phyloP scores from a whole-genome alignment of 2,113 vertebrate species.

The Myiozetetes cayanensis region DNA sequence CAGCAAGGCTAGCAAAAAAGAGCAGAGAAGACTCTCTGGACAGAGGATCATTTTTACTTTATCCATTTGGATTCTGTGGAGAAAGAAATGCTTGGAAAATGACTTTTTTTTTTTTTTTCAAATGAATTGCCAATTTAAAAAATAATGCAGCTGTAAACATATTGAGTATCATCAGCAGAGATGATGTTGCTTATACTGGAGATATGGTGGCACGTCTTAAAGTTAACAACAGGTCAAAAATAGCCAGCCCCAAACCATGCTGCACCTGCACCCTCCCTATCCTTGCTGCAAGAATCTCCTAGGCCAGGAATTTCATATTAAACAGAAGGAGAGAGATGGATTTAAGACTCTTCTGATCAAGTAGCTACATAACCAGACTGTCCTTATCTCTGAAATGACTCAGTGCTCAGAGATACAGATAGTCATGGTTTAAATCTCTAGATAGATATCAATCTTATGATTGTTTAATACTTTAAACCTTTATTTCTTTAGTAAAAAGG shows the following conservation, averaged over 20 bases:
- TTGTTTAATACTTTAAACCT: background rate
- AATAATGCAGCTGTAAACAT: background rate
- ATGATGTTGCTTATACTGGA: background rate
- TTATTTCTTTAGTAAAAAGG: background rate
- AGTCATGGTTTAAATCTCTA: background rate
- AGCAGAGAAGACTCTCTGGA: background rate
- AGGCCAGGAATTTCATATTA: background rate
- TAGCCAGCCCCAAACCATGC: background rate
- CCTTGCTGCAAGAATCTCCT: background rate
- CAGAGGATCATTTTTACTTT: background rate
- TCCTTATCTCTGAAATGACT: background rate
- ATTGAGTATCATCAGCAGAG: background rate
- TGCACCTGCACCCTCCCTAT: accelerated
- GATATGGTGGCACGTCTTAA: background rate
- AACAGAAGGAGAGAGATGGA: background rate
- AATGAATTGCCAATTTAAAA: background rate
- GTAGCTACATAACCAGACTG: background rate
- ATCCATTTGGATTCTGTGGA: background rate
- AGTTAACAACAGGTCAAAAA: background rate
- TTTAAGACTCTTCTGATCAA: background rate
- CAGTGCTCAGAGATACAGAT: background rate
- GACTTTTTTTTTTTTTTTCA: background rate
- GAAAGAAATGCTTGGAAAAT: background rate
- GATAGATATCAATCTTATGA: background rate
- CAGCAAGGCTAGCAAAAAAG: background rate